These are phyloP conservation scores for Percina caprodes DNA, from an alignment of 2,113 vertebrate species.

Conservation along the genomic window DNA sequence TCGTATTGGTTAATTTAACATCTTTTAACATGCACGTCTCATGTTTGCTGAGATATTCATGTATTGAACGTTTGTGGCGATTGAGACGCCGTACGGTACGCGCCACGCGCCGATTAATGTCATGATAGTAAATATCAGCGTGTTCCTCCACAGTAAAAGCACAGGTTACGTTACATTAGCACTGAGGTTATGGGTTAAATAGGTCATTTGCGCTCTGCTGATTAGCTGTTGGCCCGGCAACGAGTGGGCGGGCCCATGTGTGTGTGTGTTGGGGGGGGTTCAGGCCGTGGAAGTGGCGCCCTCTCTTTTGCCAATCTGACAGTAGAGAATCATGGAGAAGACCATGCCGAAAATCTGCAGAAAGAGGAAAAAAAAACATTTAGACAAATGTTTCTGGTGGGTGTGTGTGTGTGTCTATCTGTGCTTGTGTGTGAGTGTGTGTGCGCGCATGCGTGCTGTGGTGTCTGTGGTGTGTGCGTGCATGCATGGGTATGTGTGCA, in stretches of 20 bases:
- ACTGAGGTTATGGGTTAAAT: constrained; percentile 16
- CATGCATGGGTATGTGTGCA: no score
- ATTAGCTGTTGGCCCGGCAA: constrained; percentile 6
- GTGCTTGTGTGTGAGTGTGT: no score
- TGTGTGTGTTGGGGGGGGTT: background rate
- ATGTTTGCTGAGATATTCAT: background rate
- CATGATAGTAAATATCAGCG: background rate
- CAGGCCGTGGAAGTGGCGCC: constrained; percentile 34
- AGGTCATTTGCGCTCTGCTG: constrained; percentile 1
- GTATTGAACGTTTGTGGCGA: background rate
- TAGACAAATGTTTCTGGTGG: no score
- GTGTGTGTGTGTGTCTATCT: no score
- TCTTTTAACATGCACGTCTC: background rate
- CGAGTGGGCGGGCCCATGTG: background rate
- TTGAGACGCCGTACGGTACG: background rate
- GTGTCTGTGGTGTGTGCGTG: no score
- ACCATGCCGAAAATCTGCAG: constrained; percentile 79
- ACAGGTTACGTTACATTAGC: constrained; percentile 7
- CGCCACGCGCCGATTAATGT: no score
- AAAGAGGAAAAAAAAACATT: background rate
- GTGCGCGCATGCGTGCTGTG: no score
- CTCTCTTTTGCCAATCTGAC: constrained; percentile 71
- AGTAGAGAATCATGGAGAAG: constrained; percentile 78
- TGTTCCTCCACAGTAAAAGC: constrained; percentile 48
- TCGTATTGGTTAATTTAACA: background rate